Evolutionary conservation across 2,888 invertebrate species (phyloP), one percentile per base, ranked within the genome.

Genomic region (Machimus rusticus): DNA sequence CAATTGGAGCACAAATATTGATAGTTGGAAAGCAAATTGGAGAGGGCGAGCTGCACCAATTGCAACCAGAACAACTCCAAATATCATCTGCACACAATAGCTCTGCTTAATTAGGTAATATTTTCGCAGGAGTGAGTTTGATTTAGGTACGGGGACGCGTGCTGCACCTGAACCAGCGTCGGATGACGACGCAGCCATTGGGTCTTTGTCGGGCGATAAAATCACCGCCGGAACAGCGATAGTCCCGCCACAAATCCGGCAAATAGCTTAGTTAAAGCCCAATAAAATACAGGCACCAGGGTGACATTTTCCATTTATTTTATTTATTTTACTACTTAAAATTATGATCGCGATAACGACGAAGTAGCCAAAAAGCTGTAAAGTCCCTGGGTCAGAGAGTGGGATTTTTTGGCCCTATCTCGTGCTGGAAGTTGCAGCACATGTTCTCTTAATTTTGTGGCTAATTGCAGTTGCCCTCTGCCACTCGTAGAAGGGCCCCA

Each of bases 51-150:
- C 34, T 77, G 77, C 77, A 77, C 77, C 34, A 77, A 77, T 77
- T 77, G 37, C 37, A 34, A 43, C 39, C 39, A 37, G 37, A 78
- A 78, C 43, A 78, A 39, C 19, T 78, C 78, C 37, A 78, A 78
- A 78, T 43, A 78, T 78, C 78, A 39, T 37, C 78, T 78, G 43
- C 78, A 78, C 78, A 78, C 39, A 78, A 78, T 43, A 23, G 78
- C 78, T 37, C 43, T 78, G 46, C 78, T 78, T 78, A 78, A 78
- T 78, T 78, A 78, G 78, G 78, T 78, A 78, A 78, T 78, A 78
- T 43, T 78, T 78, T 39, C 78, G 39, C 19, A 37, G 78, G 19
- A 23, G n/a, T 37, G 43, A 43, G 12, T 76, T 37, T 78, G 78
- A 78, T 78, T 78, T 39, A 78, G 78, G 16, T 28, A 14, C 77